phyloP scores from a whole-genome alignment of 2,113 vertebrate genomes.

The Andinoacara biseriatus region DNA sequence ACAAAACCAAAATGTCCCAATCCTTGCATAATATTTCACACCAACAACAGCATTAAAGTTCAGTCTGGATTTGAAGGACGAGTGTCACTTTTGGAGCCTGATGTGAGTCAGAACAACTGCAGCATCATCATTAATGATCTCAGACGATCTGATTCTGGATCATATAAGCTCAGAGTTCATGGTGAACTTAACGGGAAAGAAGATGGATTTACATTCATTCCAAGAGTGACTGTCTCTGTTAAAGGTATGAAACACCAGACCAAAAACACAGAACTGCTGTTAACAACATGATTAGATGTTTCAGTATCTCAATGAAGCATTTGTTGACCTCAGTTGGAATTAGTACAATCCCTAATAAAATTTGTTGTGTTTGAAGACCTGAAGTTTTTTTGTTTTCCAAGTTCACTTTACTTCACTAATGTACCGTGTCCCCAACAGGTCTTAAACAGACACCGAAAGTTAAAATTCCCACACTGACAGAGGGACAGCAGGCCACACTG shows the following conservation, averaged over 20 bases:
- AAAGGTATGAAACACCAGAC: constrained; percentile 34
- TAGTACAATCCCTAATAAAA: too few relatives aligned
- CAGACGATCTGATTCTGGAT: constrained; percentile 46
- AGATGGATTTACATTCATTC: not conserved
- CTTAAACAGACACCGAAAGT: constrained; percentile 49
- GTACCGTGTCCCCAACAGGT: constrained; percentile 14
- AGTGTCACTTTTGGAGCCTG: constrained; percentile 42
- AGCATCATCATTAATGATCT: constrained; percentile 58
- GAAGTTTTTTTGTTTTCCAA: not conserved
- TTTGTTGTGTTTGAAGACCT: not conserved
- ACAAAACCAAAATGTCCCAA: accelerated
- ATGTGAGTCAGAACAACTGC: constrained; percentile 23
- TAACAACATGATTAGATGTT: too few relatives aligned
- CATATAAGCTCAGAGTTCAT: constrained; percentile 44
- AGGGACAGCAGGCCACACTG: constrained; percentile 44
- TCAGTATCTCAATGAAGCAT: not conserved
- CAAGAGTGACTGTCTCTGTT: constrained; percentile 8
- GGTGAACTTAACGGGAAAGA: accelerated
- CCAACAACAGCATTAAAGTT: not conserved
- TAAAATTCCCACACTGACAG: constrained; percentile 40
- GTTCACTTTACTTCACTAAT: not conserved
- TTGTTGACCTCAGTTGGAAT: too few relatives aligned
- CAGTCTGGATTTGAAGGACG: constrained; percentile 12
- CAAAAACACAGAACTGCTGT: not conserved
- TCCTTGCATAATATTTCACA: constrained; percentile 18